Conservation (phyloP, 2,888 invertebrate species). For the Heteropelma amictum region DNA sequence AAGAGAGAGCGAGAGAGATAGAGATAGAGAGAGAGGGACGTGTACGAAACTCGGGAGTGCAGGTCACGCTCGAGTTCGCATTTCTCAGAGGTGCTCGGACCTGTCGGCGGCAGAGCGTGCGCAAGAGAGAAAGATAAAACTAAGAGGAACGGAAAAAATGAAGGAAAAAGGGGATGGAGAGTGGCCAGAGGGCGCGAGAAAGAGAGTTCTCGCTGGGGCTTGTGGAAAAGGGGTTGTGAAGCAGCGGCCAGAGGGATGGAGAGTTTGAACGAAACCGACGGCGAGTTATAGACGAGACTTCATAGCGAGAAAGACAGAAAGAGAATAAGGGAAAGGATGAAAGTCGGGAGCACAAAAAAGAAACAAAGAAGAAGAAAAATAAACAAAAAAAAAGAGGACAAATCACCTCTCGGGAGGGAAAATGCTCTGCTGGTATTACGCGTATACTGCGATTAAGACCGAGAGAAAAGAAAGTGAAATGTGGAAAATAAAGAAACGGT, state of each 20-base stretch:
- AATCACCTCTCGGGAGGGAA: constrained; percentile 20
- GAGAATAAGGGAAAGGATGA: not conserved
- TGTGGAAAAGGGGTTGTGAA: constrained; percentile 29
- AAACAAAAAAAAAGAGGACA: constrained; percentile 35
- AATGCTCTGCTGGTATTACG: constrained; percentile 11
- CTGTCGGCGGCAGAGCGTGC: constrained; percentile 59
- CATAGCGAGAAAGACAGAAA: not conserved
- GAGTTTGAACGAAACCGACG: not conserved
- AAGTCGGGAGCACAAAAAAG: constrained; percentile 5
- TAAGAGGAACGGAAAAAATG: constrained; percentile 13
- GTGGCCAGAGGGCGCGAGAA: constrained; percentile 19
- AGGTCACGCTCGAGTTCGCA: constrained; percentile 58
- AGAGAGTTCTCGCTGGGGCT: constrained; percentile 16
- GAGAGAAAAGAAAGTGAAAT: constrained; percentile 29
- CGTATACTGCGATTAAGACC: not conserved
- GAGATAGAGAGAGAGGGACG: constrained; percentile 29
- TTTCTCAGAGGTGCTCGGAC: constrained; percentile 62
- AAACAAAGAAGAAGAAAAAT: not conserved
- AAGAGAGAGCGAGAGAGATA: not conserved
- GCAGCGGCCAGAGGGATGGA: not conserved
- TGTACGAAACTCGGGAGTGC: constrained; percentile 56
- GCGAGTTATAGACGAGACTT: constrained; percentile 13
- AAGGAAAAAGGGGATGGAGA: constrained; percentile 2
- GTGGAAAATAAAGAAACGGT: constrained; percentile 36
- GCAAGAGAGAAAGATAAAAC: constrained; percentile 33